Evolutionary conservation across 2,113 vertebrate species (phyloP).

Genomic region (Natator depressus): DNA sequence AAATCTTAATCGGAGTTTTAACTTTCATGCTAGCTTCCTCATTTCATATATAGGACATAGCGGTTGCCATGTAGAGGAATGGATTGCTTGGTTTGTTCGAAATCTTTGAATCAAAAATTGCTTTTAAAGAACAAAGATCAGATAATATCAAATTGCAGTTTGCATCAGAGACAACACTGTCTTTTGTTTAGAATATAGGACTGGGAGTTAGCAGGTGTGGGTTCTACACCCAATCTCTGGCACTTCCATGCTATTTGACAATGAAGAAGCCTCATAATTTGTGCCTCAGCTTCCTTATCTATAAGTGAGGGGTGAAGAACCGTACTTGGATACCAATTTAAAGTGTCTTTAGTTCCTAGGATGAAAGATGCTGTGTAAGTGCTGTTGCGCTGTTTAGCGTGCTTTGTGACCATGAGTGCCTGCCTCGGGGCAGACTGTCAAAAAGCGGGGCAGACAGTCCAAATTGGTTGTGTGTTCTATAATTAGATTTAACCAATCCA

Average conservation of each 20-base stretch:
- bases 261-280: not conserved
- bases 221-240: not conserved
- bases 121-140: not conserved
- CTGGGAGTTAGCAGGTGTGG: not conserved
- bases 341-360: not conserved
- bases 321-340: not conserved
- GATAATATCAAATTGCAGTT: not conserved
- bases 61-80: not conserved
- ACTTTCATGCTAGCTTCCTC: not conserved
- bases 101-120: not conserved
- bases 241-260: not conserved
- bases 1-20: not conserved
- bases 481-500: not conserved
- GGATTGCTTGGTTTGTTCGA: not conserved
- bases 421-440: not conserved
- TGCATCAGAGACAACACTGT: not conserved
- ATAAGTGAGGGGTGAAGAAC: not conserved
- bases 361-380: not conserved
- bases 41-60: not conserved
- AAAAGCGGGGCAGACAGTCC: not conserved
- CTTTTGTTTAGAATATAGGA: not conserved
- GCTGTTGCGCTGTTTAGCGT: not conserved
- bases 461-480: not conserved
- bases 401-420: not conserved
- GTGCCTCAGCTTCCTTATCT: not conserved